phyloP scores from a whole-genome alignment of 2,113 vertebrate species.

The Tupaia chinensis region DNA sequence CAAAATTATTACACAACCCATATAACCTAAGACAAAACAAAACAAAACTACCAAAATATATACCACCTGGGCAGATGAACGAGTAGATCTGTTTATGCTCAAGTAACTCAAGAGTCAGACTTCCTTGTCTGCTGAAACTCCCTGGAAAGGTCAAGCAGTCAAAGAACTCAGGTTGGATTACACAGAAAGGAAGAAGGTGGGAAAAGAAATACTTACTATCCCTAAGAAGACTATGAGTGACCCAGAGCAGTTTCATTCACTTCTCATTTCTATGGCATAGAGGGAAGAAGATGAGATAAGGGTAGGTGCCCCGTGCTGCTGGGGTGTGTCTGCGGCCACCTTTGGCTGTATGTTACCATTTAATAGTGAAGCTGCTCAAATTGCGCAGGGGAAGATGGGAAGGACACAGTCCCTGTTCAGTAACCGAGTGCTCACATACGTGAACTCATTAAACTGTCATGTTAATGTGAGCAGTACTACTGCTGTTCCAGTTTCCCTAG shows the following conservation, averaged over 20 bases:
- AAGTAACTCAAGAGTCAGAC: not conserved
- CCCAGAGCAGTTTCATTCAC: not conserved
- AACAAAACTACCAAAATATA: not conserved
- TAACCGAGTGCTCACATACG: not conserved
- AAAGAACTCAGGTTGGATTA: constrained; percentile 21
- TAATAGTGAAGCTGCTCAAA: not conserved
- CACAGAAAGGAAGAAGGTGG: not conserved
- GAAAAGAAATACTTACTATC: constrained; percentile 55
- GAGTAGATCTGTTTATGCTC: not conserved
- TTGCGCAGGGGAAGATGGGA: not conserved
- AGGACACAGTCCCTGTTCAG: not conserved
- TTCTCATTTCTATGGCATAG: not conserved
- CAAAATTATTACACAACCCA: constrained; percentile 29
- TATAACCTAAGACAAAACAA: not conserved
- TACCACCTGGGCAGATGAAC: not conserved
- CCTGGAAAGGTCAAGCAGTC: not conserved
- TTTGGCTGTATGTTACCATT: too few relatives aligned
- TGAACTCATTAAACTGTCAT: not conserved
- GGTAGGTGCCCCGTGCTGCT: accelerated
- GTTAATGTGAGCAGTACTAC: not conserved
- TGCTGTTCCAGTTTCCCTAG: not conserved
- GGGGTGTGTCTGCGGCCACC: not conserved
- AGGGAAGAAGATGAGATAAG: not conserved
- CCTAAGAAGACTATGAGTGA: constrained; percentile 26
- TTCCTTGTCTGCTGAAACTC: not conserved